These are phyloP conservation scores for Eulithis testata DNA, from an alignment of 2,888 invertebrate species.

Conservation along the genomic window DNA sequence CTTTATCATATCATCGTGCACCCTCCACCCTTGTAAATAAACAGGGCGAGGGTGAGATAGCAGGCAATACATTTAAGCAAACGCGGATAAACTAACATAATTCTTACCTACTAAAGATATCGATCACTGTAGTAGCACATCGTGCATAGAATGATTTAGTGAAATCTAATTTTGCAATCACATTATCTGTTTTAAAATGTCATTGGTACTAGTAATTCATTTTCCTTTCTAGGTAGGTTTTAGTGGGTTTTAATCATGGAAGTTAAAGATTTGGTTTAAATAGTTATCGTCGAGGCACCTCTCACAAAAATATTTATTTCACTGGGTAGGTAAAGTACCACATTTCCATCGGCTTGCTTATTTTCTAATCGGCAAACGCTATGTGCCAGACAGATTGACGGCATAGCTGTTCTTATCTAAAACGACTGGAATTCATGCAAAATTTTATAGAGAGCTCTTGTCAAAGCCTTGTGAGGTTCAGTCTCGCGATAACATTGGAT, in stretches of 20 bases:
- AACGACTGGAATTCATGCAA: slow-evolving; percentile 50
- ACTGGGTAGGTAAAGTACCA: not conserved
- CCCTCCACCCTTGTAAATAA: slow-evolving; percentile 10
- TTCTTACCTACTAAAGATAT: not conserved
- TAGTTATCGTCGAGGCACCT: no score
- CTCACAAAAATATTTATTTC: no score
- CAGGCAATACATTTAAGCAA: slow-evolving; percentile 10
- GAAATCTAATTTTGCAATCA: no score
- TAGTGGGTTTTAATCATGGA: no score
- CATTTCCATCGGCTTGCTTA: slow-evolving; percentile 10
- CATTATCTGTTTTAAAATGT: no score
- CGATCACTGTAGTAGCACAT: not conserved
- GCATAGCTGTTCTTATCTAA: slow-evolving; percentile 43
- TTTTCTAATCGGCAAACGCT: slow-evolving; percentile 24
- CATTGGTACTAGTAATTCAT: no score
- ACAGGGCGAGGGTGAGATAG: slow-evolving; percentile 10
- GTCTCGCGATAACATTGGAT: slow-evolving; percentile 60
- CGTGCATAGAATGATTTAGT: no score
- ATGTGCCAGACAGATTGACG: slow-evolving; percentile 34
- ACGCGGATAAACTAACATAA: slow-evolving; percentile 10
- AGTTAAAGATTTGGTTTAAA: no score
- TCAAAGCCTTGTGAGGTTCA: slow-evolving; percentile 49
- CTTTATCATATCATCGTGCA: slow-evolving; percentile 18
- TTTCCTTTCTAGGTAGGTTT: no score
- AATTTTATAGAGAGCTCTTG: slow-evolving; percentile 45